These are phyloP conservation scores for Limnephilus marmoratus DNA, from an alignment of 2,888 invertebrate species.

Conservation along the genomic window DNA sequence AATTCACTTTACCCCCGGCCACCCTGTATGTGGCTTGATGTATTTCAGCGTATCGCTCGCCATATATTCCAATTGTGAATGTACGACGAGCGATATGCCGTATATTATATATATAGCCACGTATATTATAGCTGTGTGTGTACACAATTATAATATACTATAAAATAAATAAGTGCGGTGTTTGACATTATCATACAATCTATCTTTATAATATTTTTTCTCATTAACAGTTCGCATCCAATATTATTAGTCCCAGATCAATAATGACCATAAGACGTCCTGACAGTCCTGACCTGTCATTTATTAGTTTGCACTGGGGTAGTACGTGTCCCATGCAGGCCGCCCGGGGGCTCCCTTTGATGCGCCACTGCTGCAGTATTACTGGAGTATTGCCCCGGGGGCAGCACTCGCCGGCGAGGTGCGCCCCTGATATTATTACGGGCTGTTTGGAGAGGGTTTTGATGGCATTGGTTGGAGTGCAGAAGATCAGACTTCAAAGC, in stretches of 20 bases:
- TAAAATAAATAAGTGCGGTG: too few species aligned
- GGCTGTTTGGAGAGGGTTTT: neutral
- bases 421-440: neutral
- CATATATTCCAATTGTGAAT: too few species aligned
- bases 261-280: neutral
- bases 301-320: neutral
- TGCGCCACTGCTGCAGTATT: neutral
- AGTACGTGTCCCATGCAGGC: constrained; percentile 23
- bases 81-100: too few species aligned
- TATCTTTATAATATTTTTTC: too few species aligned
- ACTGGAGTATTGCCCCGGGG: neutral
- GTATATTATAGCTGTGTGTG: too few species aligned
- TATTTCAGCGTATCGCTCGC: too few species aligned
- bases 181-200: too few species aligned
- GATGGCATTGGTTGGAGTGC: neutral
- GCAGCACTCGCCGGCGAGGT: neutral
- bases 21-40: too few species aligned
- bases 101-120: too few species aligned
- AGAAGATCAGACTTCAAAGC: neutral
- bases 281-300: neutral
- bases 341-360: constrained; percentile 13
- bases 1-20: too few species aligned
- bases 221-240: neutral
- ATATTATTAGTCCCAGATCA: neutral
- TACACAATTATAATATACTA: too few species aligned